Base-by-base conservation (phyloP, 2,888 invertebrate genomes). In the Hermaeophaga mercurialis region DNA sequence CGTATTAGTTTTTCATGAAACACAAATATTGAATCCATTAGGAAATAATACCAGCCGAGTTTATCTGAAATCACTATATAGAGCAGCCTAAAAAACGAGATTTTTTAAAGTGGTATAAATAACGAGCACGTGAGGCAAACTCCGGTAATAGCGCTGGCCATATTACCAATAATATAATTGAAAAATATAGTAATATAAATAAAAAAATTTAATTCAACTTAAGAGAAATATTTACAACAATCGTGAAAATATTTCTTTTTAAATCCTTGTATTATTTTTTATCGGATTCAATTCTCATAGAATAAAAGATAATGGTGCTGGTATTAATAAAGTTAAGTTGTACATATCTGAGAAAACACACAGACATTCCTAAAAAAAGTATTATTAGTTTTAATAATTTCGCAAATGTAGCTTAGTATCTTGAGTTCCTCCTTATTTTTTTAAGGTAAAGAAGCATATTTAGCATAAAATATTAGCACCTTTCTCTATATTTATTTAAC, bases 361-460 rank as follows among this genome's bases (percentile, higher is more conserved):
- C 71, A 69, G 77, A 78, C 77, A 78, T 78, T 78, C 77, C 77
- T 78, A 76, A 65, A 63, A n/a, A 69, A 76, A 78, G 78, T 78
- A 78, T 78, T 78, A 78, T 73, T 78, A 77, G 72, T 71, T 71
- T 66, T 68, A 65, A 65, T 62, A 66, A 53, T 59, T 64, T 62
- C 59, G 54, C 48, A 59, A 39, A 46, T 58, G 61, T 60, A 62
- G 61, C 59, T 54, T 59, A 58, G 43, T 50, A 56, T 64, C 46
- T 59, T 63, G 54, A 70, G 67, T 70, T 71, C 68, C 67, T 69
- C 56, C n/a, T n/a, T n/a, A n/a, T 48, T 59, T 41, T 49, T 50
- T 46, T 41, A 46, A 59, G 46, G 34, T 14, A 41, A 26, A n/a
- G 24, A 34, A 53, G 46, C 50, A 58, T 56, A 56, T 14, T 56